Percentiles rank a stretch among this genome's conserved stretches.
Evolutionary conservation across 1,140 invertebrate species (phyloP).

Genomic region (Leptopilina clavipes): DNA sequence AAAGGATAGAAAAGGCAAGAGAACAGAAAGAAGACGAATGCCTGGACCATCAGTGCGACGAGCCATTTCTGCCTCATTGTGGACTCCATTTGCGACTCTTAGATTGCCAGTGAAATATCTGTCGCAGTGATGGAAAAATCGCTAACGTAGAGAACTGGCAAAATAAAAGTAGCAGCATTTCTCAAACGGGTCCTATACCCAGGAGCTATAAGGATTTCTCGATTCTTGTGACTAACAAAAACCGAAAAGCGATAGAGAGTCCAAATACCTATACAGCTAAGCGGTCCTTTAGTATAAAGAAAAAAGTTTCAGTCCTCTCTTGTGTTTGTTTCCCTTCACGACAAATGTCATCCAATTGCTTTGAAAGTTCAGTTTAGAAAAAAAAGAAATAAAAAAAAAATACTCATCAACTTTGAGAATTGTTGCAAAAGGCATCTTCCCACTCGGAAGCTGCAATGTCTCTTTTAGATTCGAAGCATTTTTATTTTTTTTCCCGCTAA

Average conservation of each 20-base stretch:
- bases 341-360: too few relatives aligned
- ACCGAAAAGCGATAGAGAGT: conserved; percentile 69
- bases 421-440: too few relatives aligned
- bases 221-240: conserved; percentile 62
- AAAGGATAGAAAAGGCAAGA: conserved; percentile 5
- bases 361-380: too few relatives aligned
- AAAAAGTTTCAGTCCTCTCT: too few relatives aligned
- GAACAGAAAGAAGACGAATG: conserved; percentile 71
- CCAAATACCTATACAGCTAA: conserved; percentile 52
- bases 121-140: conserved; percentile 73
- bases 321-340: too few relatives aligned
- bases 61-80: conserved; percentile 74
- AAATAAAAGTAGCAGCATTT: conserved; percentile 74
- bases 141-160: conserved; percentile 70
- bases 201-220: conserved; percentile 47
- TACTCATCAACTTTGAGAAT: too few relatives aligned
- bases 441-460: too few relatives aligned
- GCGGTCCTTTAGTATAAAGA: too few relatives aligned
- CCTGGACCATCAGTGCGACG: conserved; percentile 66
- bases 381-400: too few relatives aligned
- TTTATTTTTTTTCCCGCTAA: too few relatives aligned
- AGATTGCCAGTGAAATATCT: conserved; percentile 74
- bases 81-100: conserved; percentile 75
- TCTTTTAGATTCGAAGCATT: too few relatives aligned
- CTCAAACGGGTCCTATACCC: conserved; percentile 59